Evolutionary conservation across 2,888 invertebrate species (phyloP), one percentile per base, ranked within the genome.

Genomic region (Diarsia dahlii): DNA sequence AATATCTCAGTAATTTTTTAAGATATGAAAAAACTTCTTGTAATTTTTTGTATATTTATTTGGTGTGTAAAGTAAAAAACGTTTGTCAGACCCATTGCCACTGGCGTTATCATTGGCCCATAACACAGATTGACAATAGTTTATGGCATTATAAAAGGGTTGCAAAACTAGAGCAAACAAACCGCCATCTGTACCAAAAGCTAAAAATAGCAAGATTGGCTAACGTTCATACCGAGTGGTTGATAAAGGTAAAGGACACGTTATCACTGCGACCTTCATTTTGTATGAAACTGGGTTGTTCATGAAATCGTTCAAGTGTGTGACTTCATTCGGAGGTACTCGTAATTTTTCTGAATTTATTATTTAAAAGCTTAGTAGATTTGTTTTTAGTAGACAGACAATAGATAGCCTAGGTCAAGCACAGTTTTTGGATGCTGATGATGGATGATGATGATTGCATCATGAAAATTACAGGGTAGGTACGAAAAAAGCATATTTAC

Each of bases 201-300:
- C 28, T 68, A 62, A 9, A 77, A 67, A 68, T 58, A 82, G 39
- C 39, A 56, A 8, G 45, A 28, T 80, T 66, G 48, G 28, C 74
- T 58, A 73, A 52, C 64, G 54, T 62, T 46, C 13, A 39, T 52
- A 68, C 18, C 52, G 8, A 65, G 65, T 54, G 50, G 70, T 69
- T 62, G 54, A 67, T 74, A 80, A 69, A 67, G 68, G 76, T 71
- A 73, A 76, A 76, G 73, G 64, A 77, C 81, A 63, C 52, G 45
- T 76, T 84, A 77, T 84, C 85, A 81, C 12, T 46, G 10, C 62
- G 58, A 66, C 73, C 76, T 84, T 74, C 60, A 56, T n/a, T 69
- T 58, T 60, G 13, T 73, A 58, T 39, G 48, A 52, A 72, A 81
- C 50, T 62, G 65, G 63, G 48, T 74, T 64, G 60, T 45, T 58